Base-by-base conservation (phyloP, 92 coral and sea anemone species). In the Heteractis magnifica region DNA sequence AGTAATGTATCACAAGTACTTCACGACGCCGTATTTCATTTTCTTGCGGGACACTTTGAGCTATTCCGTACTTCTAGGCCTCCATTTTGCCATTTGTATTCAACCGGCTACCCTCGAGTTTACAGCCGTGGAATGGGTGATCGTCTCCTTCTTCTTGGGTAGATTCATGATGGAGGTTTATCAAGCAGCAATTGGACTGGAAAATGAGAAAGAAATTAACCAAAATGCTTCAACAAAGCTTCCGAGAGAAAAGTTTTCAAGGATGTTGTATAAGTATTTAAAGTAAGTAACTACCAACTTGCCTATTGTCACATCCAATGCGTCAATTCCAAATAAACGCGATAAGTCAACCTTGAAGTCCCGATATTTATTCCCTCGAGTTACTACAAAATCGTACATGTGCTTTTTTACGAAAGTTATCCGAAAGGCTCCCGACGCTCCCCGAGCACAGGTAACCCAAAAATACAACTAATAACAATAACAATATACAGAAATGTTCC, bases 21-120 rank as follows among this genome's bases (percentile, higher is more conserved):
- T 79, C 26, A 60, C 1, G 6, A 82, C 85, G 8, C 85, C 85
- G 4, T 82, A 65, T 58, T 71, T 82, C 51, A 82, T 82, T 51
- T 82, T 82, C 55, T 11, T 82, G 8, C 85, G 85, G 11, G 85
- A 82, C 19, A 71, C 44, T 1, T 48, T 71, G 6, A 72, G 78
- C 71, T 82, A 82, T 55, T 26, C 72, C 23, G 71, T 72, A 49
- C 76, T 82, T 49, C 14, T 82, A 9, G 79, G 5, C 23, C 78
- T 71, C 49, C 79, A 82, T 53, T 73, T 82, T 13, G 71, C 23
- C 56, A n/a, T 82, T 21, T 71, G 85, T 26, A n/a, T 71, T 10
- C 78, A 82, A 41, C 52, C 78, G 11, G 52, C 85, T 8, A 52
- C 71, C 6, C 71, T 71, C 8, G 55, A 52, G 8, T 72, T 82